Evolutionary conservation across 2,888 invertebrate genomes (phyloP).

Genomic region (Dasysyrphus tricinctus): DNA sequence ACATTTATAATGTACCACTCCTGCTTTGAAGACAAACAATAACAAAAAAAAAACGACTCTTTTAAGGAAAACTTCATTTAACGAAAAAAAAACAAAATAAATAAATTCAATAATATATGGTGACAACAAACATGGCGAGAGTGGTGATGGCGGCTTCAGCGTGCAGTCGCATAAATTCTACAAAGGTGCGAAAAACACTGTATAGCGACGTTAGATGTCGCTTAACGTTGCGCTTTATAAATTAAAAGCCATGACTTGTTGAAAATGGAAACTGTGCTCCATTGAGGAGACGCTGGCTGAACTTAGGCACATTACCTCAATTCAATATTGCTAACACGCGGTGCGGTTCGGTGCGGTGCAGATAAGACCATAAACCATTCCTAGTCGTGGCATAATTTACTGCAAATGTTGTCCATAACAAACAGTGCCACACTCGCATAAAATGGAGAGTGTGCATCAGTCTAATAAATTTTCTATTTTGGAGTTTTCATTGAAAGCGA

Average conservation of each 20-base stretch:
- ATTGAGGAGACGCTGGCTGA: conserved; percentile 2
- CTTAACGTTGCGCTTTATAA: conserved; percentile 73
- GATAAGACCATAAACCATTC: conserved; percentile 71
- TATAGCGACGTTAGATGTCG: conserved; percentile 73
- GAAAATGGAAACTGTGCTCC: conserved; percentile 26
- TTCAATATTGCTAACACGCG: background rate
- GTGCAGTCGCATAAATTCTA: conserved; percentile 74
- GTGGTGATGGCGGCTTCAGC: conserved; percentile 31
- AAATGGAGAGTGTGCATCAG: conserved; percentile 47
- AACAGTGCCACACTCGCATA: conserved; percentile 17
- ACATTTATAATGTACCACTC: conserved; percentile 24
- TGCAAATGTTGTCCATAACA: conserved; percentile 68
- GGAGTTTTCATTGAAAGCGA: conserved; percentile 72
- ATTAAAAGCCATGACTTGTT: conserved; percentile 70
- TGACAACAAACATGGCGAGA: conserved; percentile 59
- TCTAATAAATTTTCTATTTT: conserved; percentile 71
- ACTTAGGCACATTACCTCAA: background rate
- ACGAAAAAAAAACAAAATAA: conserved; percentile 28
- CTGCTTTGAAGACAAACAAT: background rate
- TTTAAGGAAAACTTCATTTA: conserved; percentile 47
- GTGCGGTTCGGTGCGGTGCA: background rate
- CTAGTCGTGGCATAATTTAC: conserved; percentile 74
- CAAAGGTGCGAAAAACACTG: conserved; percentile 75
- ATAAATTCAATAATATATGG: conserved; percentile 7
- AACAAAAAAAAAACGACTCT: conserved; percentile 3